Base-by-base conservation (phyloP, 1,140 invertebrate species). In the Neodiprion pinetum region DNA sequence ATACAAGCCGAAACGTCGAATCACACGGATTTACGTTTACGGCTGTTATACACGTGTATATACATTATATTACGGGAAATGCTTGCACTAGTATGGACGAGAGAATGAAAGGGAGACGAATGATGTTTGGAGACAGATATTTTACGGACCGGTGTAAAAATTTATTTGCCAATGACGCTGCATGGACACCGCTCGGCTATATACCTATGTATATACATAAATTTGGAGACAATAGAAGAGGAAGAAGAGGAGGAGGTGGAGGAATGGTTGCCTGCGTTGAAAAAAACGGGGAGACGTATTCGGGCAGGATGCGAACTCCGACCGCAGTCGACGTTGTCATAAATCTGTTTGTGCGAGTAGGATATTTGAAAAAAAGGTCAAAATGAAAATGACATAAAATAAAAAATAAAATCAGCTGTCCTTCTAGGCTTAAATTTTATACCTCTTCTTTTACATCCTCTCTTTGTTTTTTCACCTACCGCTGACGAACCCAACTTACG, bases 51-150 rank as follows among this genome's bases (percentile, higher is more conserved):
- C 28, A 5, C 5, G 28, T 40, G 1, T 40, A 5, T 40, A 40
- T 40, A 40, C 28, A 40, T 40, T 40, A 40, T 40, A 40, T 40
- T 40, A 40, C 5, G 28, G 28, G 2, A 40, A 40, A 40, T 40
- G 2, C 28, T 40, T 40, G 12, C 21, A 61, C 17, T 12, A 10
- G 70, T 53, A 73, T 68, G 53, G 71, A 72, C 74, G 48, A 71
- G 68, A 48, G 69, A 70, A 70, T 68, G 76, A 50, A 73, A 28
- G 48, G 72, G 50, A 28, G 48, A 61, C 67, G 74, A 74, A 75
- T 67, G 74, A 77, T 21, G 67, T 47, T 69, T 47, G 14, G 11
- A 47, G 67, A 47, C 67, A 69, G 40, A 69, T 69, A 47, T 69
- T 69, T 69, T 69, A 69, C 40, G 67, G 67, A 14, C 23, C 67